These are phyloP conservation scores for Gryllus longicercus DNA, from an alignment of 2,888 invertebrate genomes.

Conservation along the genomic window DNA sequence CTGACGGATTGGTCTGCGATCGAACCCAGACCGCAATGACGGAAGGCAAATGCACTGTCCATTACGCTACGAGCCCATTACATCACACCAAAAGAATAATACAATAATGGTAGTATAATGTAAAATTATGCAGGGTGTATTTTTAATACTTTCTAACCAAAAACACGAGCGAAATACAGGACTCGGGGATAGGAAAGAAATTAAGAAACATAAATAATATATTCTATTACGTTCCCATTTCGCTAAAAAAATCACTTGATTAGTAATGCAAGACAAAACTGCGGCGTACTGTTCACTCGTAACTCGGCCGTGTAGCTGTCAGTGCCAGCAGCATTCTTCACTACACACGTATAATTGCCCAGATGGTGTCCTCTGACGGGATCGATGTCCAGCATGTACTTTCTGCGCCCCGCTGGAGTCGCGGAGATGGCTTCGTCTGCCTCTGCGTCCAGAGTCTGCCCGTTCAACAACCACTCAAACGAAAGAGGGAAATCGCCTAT, in stretches of 20 bases:
- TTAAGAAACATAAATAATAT: neutral
- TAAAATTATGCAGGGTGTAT: no score
- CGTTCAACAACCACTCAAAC: constrained; percentile 61
- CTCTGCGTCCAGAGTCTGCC: constrained; percentile 47
- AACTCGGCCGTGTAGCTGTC: constrained; percentile 51
- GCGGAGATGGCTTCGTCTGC: constrained; percentile 38
- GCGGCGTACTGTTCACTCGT: constrained; percentile 47
- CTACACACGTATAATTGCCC: constrained; percentile 58
- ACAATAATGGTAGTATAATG: no score
- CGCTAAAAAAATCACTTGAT: no score
- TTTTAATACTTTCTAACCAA: no score
- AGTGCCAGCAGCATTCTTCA: constrained; percentile 54
- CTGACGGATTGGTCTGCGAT: no score
- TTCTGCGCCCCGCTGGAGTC: constrained; percentile 49
- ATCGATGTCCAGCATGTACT: constrained; percentile 57
- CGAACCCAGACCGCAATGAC: no score
- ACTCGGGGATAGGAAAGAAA: constrained; percentile 26
- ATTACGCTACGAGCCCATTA: no score
- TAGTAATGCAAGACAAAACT: no score
- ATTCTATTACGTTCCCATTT: no score
- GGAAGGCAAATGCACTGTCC: no score
- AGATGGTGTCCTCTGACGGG: constrained; percentile 54
- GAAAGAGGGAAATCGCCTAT: constrained; percentile 49
- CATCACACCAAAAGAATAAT: no score
- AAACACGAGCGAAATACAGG: neutral